Percentiles rank a stretch among this genome's conserved stretches.
Evolutionary conservation across 2,888 invertebrate species (phyloP).

Genomic region (Drosophila fulvimacula): DNA sequence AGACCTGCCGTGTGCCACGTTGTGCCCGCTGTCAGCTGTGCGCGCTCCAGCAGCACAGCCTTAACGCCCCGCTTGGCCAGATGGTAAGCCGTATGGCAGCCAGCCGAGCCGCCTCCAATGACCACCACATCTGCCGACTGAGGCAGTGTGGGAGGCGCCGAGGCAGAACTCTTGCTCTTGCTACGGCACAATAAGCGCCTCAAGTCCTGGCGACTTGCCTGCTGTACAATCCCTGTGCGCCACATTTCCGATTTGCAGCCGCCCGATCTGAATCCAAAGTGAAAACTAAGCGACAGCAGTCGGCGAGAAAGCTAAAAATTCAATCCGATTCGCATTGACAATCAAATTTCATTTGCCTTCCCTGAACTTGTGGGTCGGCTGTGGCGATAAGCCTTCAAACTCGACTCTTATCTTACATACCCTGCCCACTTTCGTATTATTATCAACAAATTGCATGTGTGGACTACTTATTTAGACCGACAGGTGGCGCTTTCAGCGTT

Average conservation of each 20-base stretch:
- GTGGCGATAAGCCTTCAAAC: conserved; percentile 27
- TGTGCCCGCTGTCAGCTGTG: conserved; percentile 88
- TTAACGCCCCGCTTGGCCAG: conserved; percentile 80
- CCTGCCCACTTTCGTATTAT: conserved; percentile 18
- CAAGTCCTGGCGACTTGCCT: conserved; percentile 46
- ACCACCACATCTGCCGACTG: conserved; percentile 90
- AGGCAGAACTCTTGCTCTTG: neutral
- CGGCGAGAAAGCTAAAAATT: conserved; percentile 13
- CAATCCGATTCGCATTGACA: conserved; percentile 9
- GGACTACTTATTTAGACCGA: neutral
- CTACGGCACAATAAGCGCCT: conserved; percentile 11
- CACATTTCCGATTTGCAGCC: conserved; percentile 34
- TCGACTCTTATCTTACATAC: conserved; percentile 16
- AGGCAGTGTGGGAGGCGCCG: conserved; percentile 21
- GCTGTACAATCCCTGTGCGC: conserved; percentile 41
- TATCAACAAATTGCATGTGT: neutral
- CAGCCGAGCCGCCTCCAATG: conserved; percentile 94
- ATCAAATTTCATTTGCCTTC: conserved; percentile 14
- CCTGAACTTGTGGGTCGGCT: conserved; percentile 35
- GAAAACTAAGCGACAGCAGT: conserved; percentile 39
- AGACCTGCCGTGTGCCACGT: conserved; percentile 86
- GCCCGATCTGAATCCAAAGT: conserved; percentile 16
- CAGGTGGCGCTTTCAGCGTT: conserved; percentile 44
- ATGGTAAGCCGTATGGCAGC: conserved; percentile 90
- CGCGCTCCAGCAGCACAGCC: conserved; percentile 91